Evolutionary conservation across 2,113 vertebrate genomes (phyloP).

Genomic region (Carassius auratus): DNA sequence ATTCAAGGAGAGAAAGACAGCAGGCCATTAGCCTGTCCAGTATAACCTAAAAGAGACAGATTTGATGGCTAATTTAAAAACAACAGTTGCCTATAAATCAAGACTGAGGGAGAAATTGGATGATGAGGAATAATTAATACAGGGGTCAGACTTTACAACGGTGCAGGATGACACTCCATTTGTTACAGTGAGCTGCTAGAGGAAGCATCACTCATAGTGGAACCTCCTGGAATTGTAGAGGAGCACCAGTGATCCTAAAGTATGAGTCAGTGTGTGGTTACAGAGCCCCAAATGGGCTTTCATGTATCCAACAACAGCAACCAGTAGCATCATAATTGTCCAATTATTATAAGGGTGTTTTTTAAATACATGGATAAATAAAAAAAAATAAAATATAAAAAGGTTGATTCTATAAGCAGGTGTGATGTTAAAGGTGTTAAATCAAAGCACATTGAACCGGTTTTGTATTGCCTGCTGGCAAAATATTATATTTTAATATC

Average conservation of each 20-base stretch:
- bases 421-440: too few species aligned
- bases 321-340: background rate
- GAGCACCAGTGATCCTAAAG: background rate
- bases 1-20: conserved; percentile 11
- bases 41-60: conserved; percentile 72
- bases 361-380: background rate
- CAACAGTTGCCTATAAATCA: conserved; percentile 77
- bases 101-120: conserved; percentile 72
- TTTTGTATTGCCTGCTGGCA: too few species aligned
- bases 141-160: conserved; percentile 73
- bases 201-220: conserved; percentile 47
- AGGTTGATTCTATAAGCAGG: background rate
- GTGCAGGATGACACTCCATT: conserved; percentile 76
- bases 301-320: background rate
- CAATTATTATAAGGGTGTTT: background rate
- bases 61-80: conserved; percentile 80
- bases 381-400: background rate
- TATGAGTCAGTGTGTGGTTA: background rate
- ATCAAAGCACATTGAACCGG: too few species aligned
- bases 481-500: too few species aligned
- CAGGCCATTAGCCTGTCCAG: conserved; percentile 62
- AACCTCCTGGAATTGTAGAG: background rate
- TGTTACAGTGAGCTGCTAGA: conserved; percentile 66
- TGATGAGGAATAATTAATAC: conserved; percentile 81
- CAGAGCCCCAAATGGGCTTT: background rate